Conservation (phyloP, 2,888 invertebrate genomes). For the Dicyrtoma fusca region DNA sequence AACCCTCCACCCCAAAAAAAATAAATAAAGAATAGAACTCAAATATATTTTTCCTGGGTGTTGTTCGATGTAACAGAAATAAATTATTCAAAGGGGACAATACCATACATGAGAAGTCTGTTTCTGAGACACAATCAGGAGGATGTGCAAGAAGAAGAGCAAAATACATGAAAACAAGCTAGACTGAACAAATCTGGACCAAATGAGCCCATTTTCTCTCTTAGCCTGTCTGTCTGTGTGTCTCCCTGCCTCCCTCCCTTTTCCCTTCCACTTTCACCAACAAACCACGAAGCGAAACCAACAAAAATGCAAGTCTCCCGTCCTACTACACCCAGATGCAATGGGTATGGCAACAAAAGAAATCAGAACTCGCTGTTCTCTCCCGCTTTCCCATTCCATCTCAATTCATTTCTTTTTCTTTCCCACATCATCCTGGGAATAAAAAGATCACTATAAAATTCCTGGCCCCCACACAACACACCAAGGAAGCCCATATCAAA, state of each 20-base stretch:
- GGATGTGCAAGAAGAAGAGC: conserved; percentile 6
- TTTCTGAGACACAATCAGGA: conserved; percentile 20
- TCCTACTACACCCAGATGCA: neutral
- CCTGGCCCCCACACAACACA: conserved; percentile 21
- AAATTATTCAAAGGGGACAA: conserved; percentile 53
- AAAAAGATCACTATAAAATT: conserved; percentile 46
- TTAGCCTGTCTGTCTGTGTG: neutral
- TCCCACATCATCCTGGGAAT: conserved; percentile 47
- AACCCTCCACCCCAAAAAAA: neutral
- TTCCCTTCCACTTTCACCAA: neutral
- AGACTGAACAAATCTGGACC: conserved; percentile 44
- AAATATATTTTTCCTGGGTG: conserved; percentile 16
- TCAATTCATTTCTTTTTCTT: conserved; percentile 42
- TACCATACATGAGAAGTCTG: conserved; percentile 35
- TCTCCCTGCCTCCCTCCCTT: conserved; percentile 10
- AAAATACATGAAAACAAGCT: conserved; percentile 24
- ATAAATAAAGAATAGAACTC: neutral
- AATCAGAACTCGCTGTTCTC: conserved; percentile 25
- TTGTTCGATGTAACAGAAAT: conserved; percentile 40
- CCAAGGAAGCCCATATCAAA: conserved; percentile 39
- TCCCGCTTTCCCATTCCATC: conserved; percentile 36
- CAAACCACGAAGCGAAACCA: neutral
- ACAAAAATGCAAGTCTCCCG: neutral
- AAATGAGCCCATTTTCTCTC: conserved; percentile 41
- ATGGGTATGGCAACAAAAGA: conserved; percentile 12